Percentiles rank a stretch among this genome's conserved stretches.
These are phyloP conservation scores for Gorsachius goisagi DNA, from an alignment of 2,113 vertebrate species.

Conservation along the genomic window DNA sequence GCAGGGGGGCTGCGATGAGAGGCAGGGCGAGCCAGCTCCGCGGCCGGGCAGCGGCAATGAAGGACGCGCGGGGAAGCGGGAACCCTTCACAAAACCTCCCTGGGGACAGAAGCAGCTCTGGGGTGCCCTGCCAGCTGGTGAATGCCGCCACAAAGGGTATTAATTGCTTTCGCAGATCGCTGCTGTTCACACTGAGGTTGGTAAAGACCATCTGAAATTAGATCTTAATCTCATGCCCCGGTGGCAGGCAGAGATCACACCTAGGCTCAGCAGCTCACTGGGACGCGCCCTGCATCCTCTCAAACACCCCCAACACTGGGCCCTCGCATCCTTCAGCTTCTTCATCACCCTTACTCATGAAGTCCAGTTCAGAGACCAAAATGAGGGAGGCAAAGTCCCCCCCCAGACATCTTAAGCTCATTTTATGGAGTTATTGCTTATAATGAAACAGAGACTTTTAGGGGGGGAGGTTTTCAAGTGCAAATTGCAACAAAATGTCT, in stretches of 20 bases:
- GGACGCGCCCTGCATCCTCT: not conserved
- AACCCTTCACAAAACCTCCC: not conserved
- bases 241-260: not conserved
- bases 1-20: not conserved
- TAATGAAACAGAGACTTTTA: not conserved
- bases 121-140: accelerated
- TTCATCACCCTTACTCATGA: not conserved
- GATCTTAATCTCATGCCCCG: not conserved
- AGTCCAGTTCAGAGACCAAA: not conserved
- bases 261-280: not conserved
- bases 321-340: not conserved
- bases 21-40: not conserved
- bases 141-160: not conserved
- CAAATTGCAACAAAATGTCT: not conserved
- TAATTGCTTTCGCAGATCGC: not conserved
- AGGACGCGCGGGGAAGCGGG: not conserved
- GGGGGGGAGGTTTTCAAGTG: not conserved
- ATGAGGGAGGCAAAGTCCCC: accelerated
- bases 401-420: not conserved
- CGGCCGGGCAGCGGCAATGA: not conserved
- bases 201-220: not conserved
- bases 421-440: not conserved
- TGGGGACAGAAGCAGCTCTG: not conserved
- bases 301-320: not conserved
- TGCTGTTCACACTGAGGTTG: not conserved